Conservation (phyloP, 2,113 vertebrate species). For the Megatriorchis doriae region DNA sequence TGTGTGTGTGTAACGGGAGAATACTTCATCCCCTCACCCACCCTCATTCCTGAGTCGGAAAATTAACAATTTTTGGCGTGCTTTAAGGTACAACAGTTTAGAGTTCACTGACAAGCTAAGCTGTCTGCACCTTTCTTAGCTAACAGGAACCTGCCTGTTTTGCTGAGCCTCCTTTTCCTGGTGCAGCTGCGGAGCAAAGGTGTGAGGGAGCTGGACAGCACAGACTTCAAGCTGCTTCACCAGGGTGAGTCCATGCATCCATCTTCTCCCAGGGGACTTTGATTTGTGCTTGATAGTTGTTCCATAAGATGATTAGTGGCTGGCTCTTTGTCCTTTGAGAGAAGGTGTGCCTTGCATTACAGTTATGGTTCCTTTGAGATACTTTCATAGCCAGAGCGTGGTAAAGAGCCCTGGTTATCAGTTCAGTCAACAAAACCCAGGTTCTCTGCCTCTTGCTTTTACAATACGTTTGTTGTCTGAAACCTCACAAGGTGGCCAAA, state of each 20-base stretch:
- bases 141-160: conserved; percentile 76
- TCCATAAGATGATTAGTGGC: neutral
- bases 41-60: neutral
- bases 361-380: neutral
- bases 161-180: conserved; percentile 85
- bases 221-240: conserved; percentile 87
- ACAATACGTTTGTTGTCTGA: neutral
- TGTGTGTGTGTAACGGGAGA: neutral
- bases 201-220: conserved; percentile 78
- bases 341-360: neutral
- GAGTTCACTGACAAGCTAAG: neutral
- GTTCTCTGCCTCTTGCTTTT: neutral
- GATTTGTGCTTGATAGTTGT: neutral
- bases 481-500: neutral
- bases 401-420: neutral
- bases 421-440: neutral
- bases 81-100: neutral
- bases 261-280: neutral
- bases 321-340: neutral
- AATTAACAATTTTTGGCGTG: neutral
- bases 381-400: neutral
- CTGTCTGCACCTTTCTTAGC: conserved; percentile 31
- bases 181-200: conserved; percentile 72
- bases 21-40: neutral
- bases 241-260: conserved; percentile 74